Evolutionary conservation across 2,113 vertebrate genomes (phyloP).

Genomic region (Nycticebus coucang): DNA sequence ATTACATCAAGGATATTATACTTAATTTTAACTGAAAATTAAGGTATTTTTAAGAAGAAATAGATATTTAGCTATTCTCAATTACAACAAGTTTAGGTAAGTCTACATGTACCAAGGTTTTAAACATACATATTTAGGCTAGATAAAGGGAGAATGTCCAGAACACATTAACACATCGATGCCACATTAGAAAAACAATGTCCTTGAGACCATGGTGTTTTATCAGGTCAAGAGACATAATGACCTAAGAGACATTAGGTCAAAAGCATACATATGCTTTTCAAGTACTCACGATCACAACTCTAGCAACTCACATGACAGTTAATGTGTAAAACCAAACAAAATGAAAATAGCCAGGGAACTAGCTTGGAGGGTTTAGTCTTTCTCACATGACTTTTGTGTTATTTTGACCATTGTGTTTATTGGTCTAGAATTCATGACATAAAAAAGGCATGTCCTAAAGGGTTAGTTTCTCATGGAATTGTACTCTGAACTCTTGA

Average conservation of each 20-base stretch:
- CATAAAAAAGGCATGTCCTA: not conserved
- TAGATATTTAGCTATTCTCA: not conserved
- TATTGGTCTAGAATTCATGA: not conserved
- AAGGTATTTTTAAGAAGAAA: slow-evolving; percentile 27
- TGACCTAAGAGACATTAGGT: too few species aligned
- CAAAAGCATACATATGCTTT: too few species aligned
- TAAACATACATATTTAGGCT: not conserved
- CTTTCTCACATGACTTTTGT: not conserved
- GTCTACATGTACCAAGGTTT: not conserved
- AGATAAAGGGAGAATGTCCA: not conserved
- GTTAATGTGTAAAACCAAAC: not conserved
- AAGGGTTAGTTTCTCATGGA: not conserved
- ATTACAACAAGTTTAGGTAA: not conserved
- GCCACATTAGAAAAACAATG: too few species aligned
- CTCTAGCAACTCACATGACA: too few species aligned
- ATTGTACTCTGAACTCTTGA: not conserved
- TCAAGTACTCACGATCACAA: too few species aligned
- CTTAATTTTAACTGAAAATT: slow-evolving; percentile 48
- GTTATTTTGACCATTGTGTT: not conserved
- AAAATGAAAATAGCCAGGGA: not conserved
- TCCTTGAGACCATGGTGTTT: too few species aligned
- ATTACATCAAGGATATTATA: not conserved
- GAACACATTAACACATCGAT: not conserved
- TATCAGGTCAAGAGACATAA: too few species aligned
- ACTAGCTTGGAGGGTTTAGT: not conserved